Base-by-base conservation (phyloP, 2,113 vertebrate genomes). In the Dipodomys spectabilis region DNA sequence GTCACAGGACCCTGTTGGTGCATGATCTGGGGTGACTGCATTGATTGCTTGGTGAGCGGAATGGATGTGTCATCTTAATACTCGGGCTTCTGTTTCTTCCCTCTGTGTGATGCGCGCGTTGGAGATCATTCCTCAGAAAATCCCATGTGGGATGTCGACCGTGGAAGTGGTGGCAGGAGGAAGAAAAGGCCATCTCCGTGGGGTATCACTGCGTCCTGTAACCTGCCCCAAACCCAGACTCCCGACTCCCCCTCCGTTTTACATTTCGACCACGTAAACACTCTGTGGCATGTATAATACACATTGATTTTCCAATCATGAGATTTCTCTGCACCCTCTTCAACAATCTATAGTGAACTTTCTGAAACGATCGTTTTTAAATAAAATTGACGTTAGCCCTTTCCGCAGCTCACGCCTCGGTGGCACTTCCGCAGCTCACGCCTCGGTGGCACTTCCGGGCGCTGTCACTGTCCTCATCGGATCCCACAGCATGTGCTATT, bases 131-230 rank as follows among this genome's bases (percentile, higher is more conserved):
- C 68, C 72, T 92, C 28, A 72, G 77, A 35, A 83, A 23, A 30
- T 11, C 30, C 16, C 32, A 30, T 27, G 39, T 72, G 83, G 23
- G n/a, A 32, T 0, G 8, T 6, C 1, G 1, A 23, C 9, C 10
- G 0, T 2, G n/a, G 5, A 0, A 6, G 44, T 18, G 11, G 27
- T 39, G 15, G 16, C 0, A 4, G 6, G 7, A n/a, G 79, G n/a
- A 44, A 23, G 39, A 27, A 4, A 18, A 53, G 10, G 5, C 28
- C 28, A 4, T 60, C 23, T 8, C 2, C 0, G 6, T 8, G 49
- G 12, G 28, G 20, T 27, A 30, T 39, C 11, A 0, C 16, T 6
- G 32, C n/a, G 30, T 68, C 30, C 16, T 64, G 11, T 6, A 12
- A 53, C 8, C 57, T 39, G 45, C 44, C n/a, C n/a, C 6, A 60